Percentiles rank a stretch among this genome's conserved stretches.
These are phyloP conservation scores for Diaphora mendica DNA, from an alignment of 2,888 invertebrate species.

Conservation along the genomic window DNA sequence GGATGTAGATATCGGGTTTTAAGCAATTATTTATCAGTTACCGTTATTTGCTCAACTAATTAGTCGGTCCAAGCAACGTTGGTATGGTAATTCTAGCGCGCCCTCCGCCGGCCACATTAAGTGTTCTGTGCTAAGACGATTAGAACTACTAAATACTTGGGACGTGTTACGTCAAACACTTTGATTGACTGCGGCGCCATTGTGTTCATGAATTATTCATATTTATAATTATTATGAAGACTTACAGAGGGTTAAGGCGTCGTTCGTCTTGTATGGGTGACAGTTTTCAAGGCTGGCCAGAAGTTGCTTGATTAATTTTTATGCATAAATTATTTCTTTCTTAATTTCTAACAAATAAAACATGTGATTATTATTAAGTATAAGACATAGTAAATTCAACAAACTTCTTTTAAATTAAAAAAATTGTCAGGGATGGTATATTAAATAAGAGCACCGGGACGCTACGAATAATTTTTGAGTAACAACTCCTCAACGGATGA, in stretches of 20 bases:
- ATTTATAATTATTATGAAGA: conserved; percentile 13
- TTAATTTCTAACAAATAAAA: background rate
- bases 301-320: background rate
- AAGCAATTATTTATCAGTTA: conserved; percentile 3
- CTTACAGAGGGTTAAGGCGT: background rate
- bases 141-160: conserved; percentile 16
- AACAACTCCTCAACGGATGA: too few relatives aligned
- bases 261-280: conserved; percentile 1
- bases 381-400: background rate
- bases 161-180: conserved; percentile 15
- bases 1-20: background rate
- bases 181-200: conserved; percentile 21
- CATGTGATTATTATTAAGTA: background rate
- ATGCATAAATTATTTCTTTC: background rate
- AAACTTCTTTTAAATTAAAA: background rate
- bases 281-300: conserved; percentile 1
- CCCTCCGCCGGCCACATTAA: conserved; percentile 1
- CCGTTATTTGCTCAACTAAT: conserved; percentile 21
- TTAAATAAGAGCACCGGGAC: too few relatives aligned
- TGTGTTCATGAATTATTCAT: conserved; percentile 18
- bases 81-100: conserved; percentile 14
- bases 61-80: conserved; percentile 4
- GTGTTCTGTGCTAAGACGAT: conserved; percentile 15
- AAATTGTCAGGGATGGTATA: too few relatives aligned
- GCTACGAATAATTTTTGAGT: too few relatives aligned